Evolutionary conservation across 2,797 vertebrate species (phyloP), one percentile per base, ranked within the genome.

Genomic region (Malurus leucopterus): DNA sequence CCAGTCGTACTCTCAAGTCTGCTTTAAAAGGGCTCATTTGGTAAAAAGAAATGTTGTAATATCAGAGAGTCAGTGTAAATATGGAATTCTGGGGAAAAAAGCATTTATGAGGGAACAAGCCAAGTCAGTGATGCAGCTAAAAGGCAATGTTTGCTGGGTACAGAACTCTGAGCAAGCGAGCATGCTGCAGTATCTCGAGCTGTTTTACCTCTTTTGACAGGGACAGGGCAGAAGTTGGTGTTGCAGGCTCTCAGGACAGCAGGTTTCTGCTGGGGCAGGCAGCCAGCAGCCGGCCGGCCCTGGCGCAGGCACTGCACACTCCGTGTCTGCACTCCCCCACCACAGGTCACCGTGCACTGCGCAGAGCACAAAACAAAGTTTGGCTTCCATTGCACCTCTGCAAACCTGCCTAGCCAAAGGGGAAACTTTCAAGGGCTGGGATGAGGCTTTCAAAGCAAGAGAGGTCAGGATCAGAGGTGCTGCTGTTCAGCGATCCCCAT

Each of bases 321-420:
- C 36, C 99, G 97, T 3, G 96, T 98, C 95, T 99, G 99, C 51
- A 99, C 98, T 7, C 99, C 99, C n/a, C 99, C 99, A 2, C 99
- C 99, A 22, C 99, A 99, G 21, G 98, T 99, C 62, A 99, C 99
- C 0, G 99, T 98, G 92, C 99, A 99, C 99, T 99, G 95, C 14
- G 57, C 49, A 20, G 32, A 61, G 49, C 51, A 46, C 40, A 65
- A 47, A 47, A 69, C 21, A 15, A 54, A 76, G 73, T 50, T 23
- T 1, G 1, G 8, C 21, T 53, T 17, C 16, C 13, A 26, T 7
- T 72, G 32, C 2, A 43, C 13, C 40, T 55, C 47, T 17, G 24
- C n/a, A 40, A 75, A 67, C 61, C 59, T 44, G 4, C 2, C 11
- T n/a, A 49, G 65, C 64, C 71, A 54, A 80, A 64, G 57, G 8